Base-by-base conservation (phyloP, 2,888 invertebrate species). In the Drosophila atroscutellata region DNA sequence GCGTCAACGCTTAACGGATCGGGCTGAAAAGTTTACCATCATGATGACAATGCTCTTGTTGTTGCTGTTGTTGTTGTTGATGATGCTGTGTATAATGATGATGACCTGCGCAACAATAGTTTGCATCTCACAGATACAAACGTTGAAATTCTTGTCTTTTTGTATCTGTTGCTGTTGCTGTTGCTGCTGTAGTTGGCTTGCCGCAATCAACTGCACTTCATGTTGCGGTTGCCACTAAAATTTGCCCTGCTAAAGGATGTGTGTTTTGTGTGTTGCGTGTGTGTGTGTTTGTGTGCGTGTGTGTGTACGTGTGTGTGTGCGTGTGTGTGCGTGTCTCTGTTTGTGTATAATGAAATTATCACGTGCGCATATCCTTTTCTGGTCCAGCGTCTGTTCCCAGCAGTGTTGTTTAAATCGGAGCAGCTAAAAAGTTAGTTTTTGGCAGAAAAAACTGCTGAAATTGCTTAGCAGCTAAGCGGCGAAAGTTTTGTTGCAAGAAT, bases 161-260 rank as follows among this genome's bases (percentile, higher is more conserved):
- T 47, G 20, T 20, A 26, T 30, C 4, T 45, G 45, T 28, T 63
- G 61, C 47, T 32, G 34, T 15, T 45, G 69, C 26, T 26, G 26
- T 26, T 26, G 24, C 42, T 63, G 34, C 26, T 62, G 50, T 30
- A 34, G 75, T 42, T 76, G 78, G 79, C 70, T 76, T 60, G 85
- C 87, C 89, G 87, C 87, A 87, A 90, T 87, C 90, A 87, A 90
- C 85, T 89, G 87, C 90, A 87, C 87, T 89, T 74, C 90, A 90
- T 90, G 87, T 87, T 90, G 90, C 66, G 89, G 90, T 84, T 86
- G 70, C 63, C 68, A 64, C 66, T 51, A 70, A 73, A 76, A 82
- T 80, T 86, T 73, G 60, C 72, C 62, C 76, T 50, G 51, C 58
- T 45, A 47, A 52, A 6, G n/a, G 49, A 61, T 54, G 51, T 47